Conservation (phyloP, 2,797 vertebrate genomes). For the Acrocephalus scirpaceus region DNA sequence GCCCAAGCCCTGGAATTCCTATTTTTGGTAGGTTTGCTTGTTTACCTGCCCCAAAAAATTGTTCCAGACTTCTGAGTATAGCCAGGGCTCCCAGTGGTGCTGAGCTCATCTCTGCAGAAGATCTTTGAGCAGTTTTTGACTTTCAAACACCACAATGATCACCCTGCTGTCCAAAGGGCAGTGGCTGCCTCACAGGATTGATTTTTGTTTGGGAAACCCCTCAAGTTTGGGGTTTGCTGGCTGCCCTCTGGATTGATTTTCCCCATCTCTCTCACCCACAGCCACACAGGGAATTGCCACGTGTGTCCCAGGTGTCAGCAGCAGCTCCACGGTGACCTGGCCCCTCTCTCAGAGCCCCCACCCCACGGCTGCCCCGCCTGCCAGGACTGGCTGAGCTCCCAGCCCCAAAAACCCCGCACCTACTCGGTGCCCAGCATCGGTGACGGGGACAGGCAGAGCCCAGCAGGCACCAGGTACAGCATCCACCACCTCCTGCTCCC, state of each 20-base stretch:
- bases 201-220: no score
- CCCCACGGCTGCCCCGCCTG: accelerated
- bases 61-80: accelerated
- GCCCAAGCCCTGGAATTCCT: neutral
- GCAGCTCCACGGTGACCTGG: neutral
- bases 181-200: accelerated
- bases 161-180: accelerated
- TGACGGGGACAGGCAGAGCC: accelerated
- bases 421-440: neutral
- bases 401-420: neutral
- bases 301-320: neutral
- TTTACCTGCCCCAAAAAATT: neutral
- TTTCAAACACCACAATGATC: accelerated
- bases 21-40: conserved; percentile 26
- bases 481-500: neutral
- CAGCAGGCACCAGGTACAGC: neutral
- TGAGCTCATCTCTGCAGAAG: neutral
- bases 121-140: neutral
- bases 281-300: conserved; percentile 5
- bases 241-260: neutral
- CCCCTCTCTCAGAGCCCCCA: accelerated
- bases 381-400: neutral
- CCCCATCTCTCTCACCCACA: neutral
- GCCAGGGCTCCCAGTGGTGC: neutral
- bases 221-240: neutral